Base-by-base conservation (phyloP, 2,888 invertebrate species). In the Dermolepida albohirtum region DNA sequence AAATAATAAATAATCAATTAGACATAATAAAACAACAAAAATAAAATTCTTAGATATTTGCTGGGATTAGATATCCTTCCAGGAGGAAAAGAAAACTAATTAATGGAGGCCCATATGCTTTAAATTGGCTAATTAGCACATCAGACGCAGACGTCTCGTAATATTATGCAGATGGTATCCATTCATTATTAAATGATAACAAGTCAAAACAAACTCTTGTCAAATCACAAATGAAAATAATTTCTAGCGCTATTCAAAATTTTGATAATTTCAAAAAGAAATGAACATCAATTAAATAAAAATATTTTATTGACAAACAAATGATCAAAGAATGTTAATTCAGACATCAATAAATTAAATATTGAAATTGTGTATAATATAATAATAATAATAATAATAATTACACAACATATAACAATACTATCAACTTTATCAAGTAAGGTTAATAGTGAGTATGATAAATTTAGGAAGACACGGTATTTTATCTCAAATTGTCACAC, bases 201-300 rank as follows among this genome's bases (percentile, higher is more conserved):
- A 71, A 69, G 27, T 64, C 72, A 52, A 71, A 55, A 0, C 69
- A 73, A 43, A 62, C 55, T 8, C 57, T 74, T 11, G 67, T 75
- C 67, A 72, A 75, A 70, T 71, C 73, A 70, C 73, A 75, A 67
- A 64, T 75, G 14, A 64, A 71, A 10, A 70, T 7, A n/a, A 69
- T 75, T 12, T 73, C 74, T 1, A 69, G 71, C 7, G 68, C 74
- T 5, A 74, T 76, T 14, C n/a, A 41, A 7, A 70, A 73, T 54
- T 73, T 74, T 67, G 74, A 74, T 67, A 40, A 68, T 17, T 73
- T 59, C 73, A 17, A 68, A 64, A 50, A n/a, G 29, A 16, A 74
- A 75, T 39, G 70, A 75, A 62, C 40, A 70, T 22, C 71, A 66
- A 66, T 41, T 72, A 14, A 71, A 72, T 40, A 49, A 67, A 12